These are phyloP conservation scores for Cryptus viduatorius DNA, from an alignment of 2,888 invertebrate genomes.

Conservation along the genomic window DNA sequence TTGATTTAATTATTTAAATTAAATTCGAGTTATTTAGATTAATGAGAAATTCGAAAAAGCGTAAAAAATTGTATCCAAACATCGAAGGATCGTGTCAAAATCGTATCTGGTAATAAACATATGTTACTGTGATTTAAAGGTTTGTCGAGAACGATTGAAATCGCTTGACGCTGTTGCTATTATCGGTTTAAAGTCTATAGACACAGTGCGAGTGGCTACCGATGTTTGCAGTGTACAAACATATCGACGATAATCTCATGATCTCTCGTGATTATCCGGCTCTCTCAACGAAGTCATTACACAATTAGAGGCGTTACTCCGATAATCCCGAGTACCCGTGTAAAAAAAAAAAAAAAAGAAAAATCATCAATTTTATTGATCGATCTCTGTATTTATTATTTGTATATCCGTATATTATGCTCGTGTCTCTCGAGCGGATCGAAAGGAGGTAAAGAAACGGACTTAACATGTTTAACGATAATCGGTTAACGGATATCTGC, in stretches of 20 bases:
- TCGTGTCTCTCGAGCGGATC: neutral
- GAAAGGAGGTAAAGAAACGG: neutral
- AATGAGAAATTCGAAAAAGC: neutral
- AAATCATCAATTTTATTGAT: neutral
- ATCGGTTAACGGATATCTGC: slow-evolving; percentile 8
- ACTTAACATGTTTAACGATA: slow-evolving; percentile 17
- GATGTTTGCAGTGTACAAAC: slow-evolving; percentile 58
- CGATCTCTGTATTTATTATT: neutral
- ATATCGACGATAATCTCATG: slow-evolving; percentile 56
- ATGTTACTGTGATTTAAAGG: slow-evolving; percentile 36
- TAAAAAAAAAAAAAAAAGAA: slow-evolving; percentile 31
- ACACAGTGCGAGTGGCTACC: slow-evolving; percentile 54
- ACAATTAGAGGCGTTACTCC: slow-evolving; percentile 15
- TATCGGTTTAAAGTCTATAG: slow-evolving; percentile 42
- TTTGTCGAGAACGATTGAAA: slow-evolving; percentile 50
- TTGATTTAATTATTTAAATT: too few species aligned
- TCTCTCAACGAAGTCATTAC: neutral
- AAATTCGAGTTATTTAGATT: too few species aligned
- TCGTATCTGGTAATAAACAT: slow-evolving; percentile 42
- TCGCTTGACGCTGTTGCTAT: slow-evolving; percentile 32
- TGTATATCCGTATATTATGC: neutral
- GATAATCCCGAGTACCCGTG: neutral
- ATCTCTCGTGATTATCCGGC: slow-evolving; percentile 37
- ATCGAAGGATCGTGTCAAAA: slow-evolving; percentile 16
- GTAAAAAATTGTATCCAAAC: neutral